Base-by-base conservation (phyloP, 2,888 invertebrate species). In the Bibio marci region DNA sequence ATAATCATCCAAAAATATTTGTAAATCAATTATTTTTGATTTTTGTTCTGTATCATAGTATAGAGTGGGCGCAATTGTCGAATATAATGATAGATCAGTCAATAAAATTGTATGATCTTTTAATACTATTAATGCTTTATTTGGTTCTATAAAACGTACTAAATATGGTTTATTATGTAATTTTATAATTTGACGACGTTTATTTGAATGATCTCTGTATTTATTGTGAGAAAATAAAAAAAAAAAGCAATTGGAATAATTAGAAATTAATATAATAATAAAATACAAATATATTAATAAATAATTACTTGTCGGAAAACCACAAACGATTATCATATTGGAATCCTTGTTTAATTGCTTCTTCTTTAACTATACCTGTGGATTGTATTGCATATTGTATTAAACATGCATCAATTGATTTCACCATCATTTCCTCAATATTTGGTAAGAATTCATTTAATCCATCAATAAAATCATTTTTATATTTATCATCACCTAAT, bases 181-280 rank as follows among this genome's bases (percentile, higher is more conserved):
- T 27, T 52, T 51, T 11, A 60, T 48, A 7, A 62, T 58, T 41
- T 60, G 58, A 2, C 58, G 58, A 15, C 56, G 52, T 41, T 58
- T 57, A 43, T 58, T 58, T 34, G 56, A 57, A 25, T 54, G 53
- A 7, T 58, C 61, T 32, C 59, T 62, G 35, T 18, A 44, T 39
- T 10, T n/a, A n/a, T n/a, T n/a, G n/a, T n/a, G 27, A 30, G 35
- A 31, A n/a, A 14, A 35, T 37, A 40, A 39, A 31, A 36, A 13
- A 15, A 2, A 11, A 6, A 30, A 30, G 10, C n/a, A 13, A 30
- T 28, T 28, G 26, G 7, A 26, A 28, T 14, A n/a, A 36, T 3
- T 12, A 11, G 12, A 28, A 14, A 10, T 15, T n/a, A 25, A 35
- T n/a, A 35, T 19, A 18, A 18, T n/a, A 27, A 18, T 2, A 10